Evolutionary conservation across 2,888 invertebrate genomes (phyloP), one percentile per base, ranked within the genome.

Genomic region (Ypsolopha sequella): DNA sequence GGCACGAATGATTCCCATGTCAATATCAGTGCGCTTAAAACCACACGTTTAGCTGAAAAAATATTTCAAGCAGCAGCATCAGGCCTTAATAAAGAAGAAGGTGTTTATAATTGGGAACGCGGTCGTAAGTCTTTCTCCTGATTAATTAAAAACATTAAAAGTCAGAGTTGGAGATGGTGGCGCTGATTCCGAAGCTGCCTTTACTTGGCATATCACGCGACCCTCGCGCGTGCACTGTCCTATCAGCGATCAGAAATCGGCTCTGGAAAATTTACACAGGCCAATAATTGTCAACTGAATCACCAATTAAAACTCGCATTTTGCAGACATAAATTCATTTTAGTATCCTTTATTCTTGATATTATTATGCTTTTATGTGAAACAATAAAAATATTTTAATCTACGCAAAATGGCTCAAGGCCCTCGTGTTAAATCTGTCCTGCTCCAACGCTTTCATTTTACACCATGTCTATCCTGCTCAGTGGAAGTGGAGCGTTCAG

Each of bases 201-300:
- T 24, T 13, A 13, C 47, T 59, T 76, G 77, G 70, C 76, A 78
- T 77, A 77, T 79, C 77, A 80, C 78, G 79, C 78, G 69, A 81
- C 66, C 70, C 60, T 56, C 56, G 61, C 62, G 59, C 68, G 60
- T 62, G 64, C 60, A 48, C 53, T 51, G 49, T 53, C 41, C 57
- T 65, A 65, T 65, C 65, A 61, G 59, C 58, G 53, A 59, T 56
- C 55, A 59, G 60, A 63, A 61, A 65, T 68, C 65, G 57, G 49
- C 52, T 51, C 54, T 52, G 58, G 46, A 54, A 51, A 54, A 51
- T 56, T 54, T 48, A 58, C 56, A 50, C 49, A 52, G 54, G 51
- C 51, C 54, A 52, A n/a, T n/a, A n/a, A 57, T 54, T 56, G 57
- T 55, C 57, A 53, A 55, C 51, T 51, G 51, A 55, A 48, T 50